A percentile compares a stretch with the other conserved stretches of the same genome.
Conservation (phyloP, 23 tunicate species). For the Aplidium turbinatum region DNA sequence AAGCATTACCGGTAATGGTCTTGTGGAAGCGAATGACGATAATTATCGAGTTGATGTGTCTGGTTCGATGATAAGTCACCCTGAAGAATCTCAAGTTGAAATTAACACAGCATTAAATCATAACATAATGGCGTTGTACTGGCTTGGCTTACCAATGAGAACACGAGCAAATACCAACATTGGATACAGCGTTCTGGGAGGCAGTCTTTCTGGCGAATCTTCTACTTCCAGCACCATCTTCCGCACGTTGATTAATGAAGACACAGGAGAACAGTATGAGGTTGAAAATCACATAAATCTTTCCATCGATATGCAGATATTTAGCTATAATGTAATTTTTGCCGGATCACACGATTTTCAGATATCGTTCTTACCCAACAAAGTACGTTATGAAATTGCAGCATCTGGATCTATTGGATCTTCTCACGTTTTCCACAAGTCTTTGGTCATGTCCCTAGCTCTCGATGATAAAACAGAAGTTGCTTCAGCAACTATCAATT, state of each 20-base stretch:
- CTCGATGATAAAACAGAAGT: conserved; percentile 30
- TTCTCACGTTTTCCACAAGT: conserved; percentile 24
- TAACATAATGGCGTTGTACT: not conserved
- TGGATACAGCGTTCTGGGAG: conserved; percentile 15
- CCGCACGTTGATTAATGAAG: conserved; percentile 26
- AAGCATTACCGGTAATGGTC: too few relatives aligned
- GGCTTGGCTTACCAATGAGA: conserved; percentile 2
- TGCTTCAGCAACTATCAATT: conserved; percentile 31
- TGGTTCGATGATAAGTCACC: not conserved
- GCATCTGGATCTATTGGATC: conserved; percentile 18
- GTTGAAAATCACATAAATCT: conserved; percentile 11
- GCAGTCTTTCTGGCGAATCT: conserved; percentile 9
- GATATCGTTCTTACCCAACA: conserved; percentile 22
- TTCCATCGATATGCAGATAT: conserved; percentile 14
- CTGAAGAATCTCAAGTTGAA: too few relatives aligned
- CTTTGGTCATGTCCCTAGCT: conserved; percentile 34
- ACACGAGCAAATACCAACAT: not conserved
- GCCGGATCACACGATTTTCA: conserved; percentile 48
- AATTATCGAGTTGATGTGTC: not conserved
- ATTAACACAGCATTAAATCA: too few relatives aligned
- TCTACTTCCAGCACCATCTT: conserved; percentile 2
- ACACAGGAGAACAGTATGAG: conserved; percentile 15
- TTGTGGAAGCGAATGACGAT: not conserved
- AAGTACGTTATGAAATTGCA: conserved; percentile 38
- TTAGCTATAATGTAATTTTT: conserved; percentile 28